Percentiles rank a stretch among this genome's conserved stretches.
These are phyloP conservation scores for Erebia epiphron DNA, from an alignment of 2,888 invertebrate genomes.

Conservation along the genomic window DNA sequence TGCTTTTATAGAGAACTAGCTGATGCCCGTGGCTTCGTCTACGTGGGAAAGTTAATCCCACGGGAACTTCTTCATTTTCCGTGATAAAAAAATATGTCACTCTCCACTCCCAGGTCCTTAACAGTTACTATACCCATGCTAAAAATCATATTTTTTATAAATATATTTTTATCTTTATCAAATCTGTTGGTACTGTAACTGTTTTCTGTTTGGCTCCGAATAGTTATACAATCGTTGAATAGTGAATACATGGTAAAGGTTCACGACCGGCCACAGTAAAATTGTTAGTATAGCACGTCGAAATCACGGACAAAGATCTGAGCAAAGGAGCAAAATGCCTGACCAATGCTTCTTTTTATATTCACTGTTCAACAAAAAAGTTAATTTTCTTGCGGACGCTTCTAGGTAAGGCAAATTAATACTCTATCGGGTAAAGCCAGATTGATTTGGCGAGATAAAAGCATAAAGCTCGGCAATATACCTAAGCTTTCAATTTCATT, in stretches of 20 bases:
- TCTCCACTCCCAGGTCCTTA: too few relatives aligned
- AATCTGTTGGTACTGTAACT: constrained; percentile 6
- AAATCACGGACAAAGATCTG: constrained; percentile 23
- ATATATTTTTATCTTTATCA: not conserved
- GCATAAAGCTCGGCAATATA: too few relatives aligned
- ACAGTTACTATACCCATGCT: too few relatives aligned
- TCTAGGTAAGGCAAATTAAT: not conserved
- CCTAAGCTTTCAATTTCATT: too few relatives aligned
- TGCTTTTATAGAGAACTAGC: too few relatives aligned
- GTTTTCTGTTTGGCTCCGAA: not conserved
- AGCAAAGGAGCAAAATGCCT: not conserved
- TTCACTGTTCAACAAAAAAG: not conserved
- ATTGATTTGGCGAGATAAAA: not conserved
- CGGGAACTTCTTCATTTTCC: too few relatives aligned
- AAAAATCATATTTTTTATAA: too few relatives aligned
- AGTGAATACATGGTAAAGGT: constrained; percentile 19
- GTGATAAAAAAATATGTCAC: too few relatives aligned
- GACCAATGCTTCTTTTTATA: not conserved
- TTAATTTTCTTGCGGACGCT: not conserved
- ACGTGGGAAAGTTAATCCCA: too few relatives aligned
- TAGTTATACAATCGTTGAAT: constrained; percentile 13
- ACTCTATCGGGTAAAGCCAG: not conserved
- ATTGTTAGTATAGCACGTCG: constrained; percentile 37
- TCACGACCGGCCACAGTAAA: constrained; percentile 40
- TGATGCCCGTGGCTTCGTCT: too few relatives aligned